These are phyloP conservation scores for Neoseiulus cucumeris DNA, from an alignment of 1,140 invertebrate genomes.

Conservation along the genomic window DNA sequence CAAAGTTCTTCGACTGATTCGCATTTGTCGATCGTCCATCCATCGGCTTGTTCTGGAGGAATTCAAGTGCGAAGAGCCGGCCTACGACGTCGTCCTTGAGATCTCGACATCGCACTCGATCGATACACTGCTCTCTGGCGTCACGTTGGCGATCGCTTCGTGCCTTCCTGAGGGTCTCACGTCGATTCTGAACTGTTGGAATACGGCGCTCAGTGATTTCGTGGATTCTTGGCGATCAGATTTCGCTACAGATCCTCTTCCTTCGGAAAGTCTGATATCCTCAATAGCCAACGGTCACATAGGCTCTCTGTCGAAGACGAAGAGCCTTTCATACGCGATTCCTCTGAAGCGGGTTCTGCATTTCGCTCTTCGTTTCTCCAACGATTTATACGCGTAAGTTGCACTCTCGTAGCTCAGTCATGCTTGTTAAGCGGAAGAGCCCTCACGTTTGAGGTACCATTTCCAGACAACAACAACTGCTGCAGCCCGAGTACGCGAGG, in stretches of 20 bases:
- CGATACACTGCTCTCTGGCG: neutral
- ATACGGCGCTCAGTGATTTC: neutral
- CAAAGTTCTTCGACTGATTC: neutral
- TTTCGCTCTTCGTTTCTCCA: constrained; percentile 4
- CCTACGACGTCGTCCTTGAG: neutral
- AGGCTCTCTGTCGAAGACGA: neutral
- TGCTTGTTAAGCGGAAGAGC: too few species aligned
- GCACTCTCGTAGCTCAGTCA: too few species aligned
- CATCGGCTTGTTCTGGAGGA: neutral
- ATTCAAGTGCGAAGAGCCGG: neutral
- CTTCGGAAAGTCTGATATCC: neutral
- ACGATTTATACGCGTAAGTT: neutral
- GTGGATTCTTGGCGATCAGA: constrained; percentile 2
- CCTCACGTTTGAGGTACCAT: too few species aligned
- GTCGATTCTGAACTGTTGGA: constrained; percentile 7
- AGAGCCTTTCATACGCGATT: neutral
- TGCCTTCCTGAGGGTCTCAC: neutral
- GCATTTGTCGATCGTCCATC: neutral
- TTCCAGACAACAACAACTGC: too few species aligned
- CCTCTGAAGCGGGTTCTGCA: neutral
- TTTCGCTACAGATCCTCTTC: neutral
- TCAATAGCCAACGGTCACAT: neutral
- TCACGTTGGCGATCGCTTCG: neutral
- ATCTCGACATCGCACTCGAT: neutral
- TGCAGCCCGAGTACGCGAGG: too few species aligned